These are phyloP conservation scores for Melopsittacus undulatus DNA, from an alignment of 2,797 vertebrate genomes.

Conservation along the genomic window DNA sequence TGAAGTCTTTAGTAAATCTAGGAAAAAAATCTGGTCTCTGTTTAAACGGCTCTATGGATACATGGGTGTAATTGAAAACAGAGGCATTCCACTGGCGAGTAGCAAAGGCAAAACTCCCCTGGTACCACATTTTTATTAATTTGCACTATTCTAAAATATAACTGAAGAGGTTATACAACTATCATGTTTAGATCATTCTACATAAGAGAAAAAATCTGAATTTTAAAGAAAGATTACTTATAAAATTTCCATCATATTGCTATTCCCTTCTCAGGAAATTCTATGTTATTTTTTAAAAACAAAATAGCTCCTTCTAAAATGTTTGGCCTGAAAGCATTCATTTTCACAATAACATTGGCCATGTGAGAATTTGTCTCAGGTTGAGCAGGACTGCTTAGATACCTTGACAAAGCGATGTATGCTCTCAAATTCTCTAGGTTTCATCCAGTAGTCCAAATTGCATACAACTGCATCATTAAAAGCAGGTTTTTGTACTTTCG, in stretches of 20 bases:
- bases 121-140: not conserved
- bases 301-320: not conserved
- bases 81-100: not conserved
- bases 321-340: not conserved
- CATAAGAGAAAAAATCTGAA: not conserved
- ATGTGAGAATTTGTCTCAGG: not conserved
- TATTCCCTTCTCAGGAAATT: not conserved
- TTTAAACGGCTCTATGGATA: not conserved
- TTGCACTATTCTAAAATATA: not conserved
- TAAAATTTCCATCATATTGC: not conserved
- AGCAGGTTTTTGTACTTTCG: not conserved
- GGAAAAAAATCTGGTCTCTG: not conserved
- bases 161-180: not conserved
- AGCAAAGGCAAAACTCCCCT: not conserved
- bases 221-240: not conserved
- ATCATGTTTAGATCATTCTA: not conserved
- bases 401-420: not conserved
- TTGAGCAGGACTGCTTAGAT: not conserved
- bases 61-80: not conserved
- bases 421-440: not conserved
- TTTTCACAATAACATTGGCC: not conserved
- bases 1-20: not conserved
- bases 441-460: not conserved
- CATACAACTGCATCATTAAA: not conserved
- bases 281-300: not conserved